Conservation (phyloP, 2,113 vertebrate species). For the Myotis lucifugus region DNA sequence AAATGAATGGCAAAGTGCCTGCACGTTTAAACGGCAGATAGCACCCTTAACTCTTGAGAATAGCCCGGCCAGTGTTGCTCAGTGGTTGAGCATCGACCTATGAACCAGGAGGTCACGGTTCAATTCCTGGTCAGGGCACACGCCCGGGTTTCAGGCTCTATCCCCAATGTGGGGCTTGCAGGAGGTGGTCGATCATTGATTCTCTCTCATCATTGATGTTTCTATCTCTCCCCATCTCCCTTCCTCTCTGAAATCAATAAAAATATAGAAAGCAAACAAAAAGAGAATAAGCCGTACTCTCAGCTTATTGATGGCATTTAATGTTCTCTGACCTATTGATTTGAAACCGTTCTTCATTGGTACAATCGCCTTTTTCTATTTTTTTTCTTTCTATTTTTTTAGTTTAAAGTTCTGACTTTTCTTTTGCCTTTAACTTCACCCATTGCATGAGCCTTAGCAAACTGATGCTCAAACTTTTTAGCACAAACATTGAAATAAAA, state of each 20-base stretch:
- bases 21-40: not conserved
- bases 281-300: not conserved
- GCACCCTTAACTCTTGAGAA: not conserved
- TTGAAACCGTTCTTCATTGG: not conserved
- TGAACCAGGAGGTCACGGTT: too few species aligned
- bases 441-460: not conserved
- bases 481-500: not conserved
- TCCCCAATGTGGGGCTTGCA: too few species aligned
- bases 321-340: not conserved
- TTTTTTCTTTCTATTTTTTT: not conserved
- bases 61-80: too few species aligned
- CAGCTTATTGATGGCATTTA: not conserved
- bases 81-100: too few species aligned
- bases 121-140: too few species aligned
- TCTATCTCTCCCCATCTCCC: too few species aligned
- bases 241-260: too few species aligned
- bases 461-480: slow-evolving; percentile 28
- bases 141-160: too few species aligned
- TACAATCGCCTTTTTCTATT: not conserved
- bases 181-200: too few species aligned
- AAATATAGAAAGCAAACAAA: too few species aligned
- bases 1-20: not conserved
- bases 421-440: not conserved
- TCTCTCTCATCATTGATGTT: too few species aligned
- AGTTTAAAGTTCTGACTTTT: not conserved